Conservation (phyloP, 2,113 vertebrate genomes). For the Hyperopisus bebe region DNA sequence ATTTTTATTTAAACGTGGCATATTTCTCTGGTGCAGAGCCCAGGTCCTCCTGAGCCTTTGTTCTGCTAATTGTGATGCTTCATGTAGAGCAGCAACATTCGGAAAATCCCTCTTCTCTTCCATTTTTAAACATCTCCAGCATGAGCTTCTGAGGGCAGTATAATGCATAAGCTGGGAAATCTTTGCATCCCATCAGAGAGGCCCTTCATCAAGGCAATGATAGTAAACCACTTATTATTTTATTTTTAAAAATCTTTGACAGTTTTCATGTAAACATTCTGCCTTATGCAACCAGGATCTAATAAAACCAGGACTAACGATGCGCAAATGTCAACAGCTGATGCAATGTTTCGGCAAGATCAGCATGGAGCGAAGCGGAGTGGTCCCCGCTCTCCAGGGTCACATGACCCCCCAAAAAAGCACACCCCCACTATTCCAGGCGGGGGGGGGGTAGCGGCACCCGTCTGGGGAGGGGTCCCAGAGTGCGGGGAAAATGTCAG, state of each 20-base stretch:
- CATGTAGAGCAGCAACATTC: not conserved
- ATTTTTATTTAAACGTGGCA: not conserved
- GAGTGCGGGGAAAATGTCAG: not conserved
- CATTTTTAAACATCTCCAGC: not conserved
- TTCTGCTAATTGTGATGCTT: not conserved
- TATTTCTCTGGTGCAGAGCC: not conserved
- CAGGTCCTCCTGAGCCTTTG: not conserved
- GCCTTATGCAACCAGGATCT: constrained; percentile 11
- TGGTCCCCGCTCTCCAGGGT: not conserved
- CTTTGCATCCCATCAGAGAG: not conserved
- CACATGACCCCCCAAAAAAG: not conserved
- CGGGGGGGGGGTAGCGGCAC: not conserved
- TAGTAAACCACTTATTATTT: not conserved
- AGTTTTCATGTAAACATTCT: not conserved
- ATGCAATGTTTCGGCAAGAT: not conserved
- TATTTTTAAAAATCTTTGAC: not conserved
- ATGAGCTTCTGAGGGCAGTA: not conserved
- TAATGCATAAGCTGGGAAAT: not conserved
- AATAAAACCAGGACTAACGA: not conserved
- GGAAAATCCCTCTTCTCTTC: not conserved
- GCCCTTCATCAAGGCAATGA: not conserved
- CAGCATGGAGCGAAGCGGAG: not conserved
- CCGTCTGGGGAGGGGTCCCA: not conserved
- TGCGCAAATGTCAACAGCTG: constrained; percentile 10
- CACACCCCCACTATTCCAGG: not conserved